phyloP scores from a whole-genome alignment of 2,888 invertebrate species.

The Zonitis immaculata region DNA sequence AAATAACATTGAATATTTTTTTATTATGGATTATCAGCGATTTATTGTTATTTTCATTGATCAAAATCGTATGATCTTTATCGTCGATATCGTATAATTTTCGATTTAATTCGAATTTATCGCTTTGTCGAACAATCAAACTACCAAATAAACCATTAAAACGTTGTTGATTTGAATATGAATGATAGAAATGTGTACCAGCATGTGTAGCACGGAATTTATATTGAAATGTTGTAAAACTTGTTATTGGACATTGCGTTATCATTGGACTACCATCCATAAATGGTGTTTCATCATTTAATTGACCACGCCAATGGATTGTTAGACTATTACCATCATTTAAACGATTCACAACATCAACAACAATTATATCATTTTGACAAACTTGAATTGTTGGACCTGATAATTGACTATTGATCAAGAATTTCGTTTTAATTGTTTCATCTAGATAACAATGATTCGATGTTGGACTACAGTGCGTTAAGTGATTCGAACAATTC shows the following conservation, averaged over 20 bases:
- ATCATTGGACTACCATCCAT: conserved; percentile 76
- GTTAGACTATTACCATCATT: conserved; percentile 63
- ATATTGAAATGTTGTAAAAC: conserved; percentile 65
- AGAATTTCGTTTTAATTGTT: conserved; percentile 57
- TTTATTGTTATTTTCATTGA: conserved; percentile 64
- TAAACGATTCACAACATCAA: conserved; percentile 67
- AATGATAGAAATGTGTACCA: conserved; percentile 71
- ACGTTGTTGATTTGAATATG: conserved; percentile 64
- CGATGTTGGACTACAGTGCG: neutral
- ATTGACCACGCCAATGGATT: conserved; percentile 79
- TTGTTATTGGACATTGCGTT: conserved; percentile 70
- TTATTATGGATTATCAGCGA: conserved; percentile 61
- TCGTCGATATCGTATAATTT: conserved; percentile 67
- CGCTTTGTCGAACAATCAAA: conserved; percentile 63
- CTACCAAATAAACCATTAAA: conserved; percentile 68
- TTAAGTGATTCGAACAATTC: conserved; percentile 53
- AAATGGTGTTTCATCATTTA: conserved; percentile 60
- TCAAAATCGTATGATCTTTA: conserved; percentile 62
- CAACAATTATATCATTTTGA: conserved; percentile 66
- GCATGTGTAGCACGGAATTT: conserved; percentile 63
- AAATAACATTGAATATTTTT: conserved; percentile 52
- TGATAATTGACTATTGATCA: conserved; percentile 65
- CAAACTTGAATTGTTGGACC: conserved; percentile 62
- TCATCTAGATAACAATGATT: conserved; percentile 52
- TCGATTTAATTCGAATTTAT: conserved; percentile 56